A percentile compares a stretch with the other conserved stretches of the same genome.
Evolutionary conservation across 2,113 vertebrate species (phyloP).

Genomic region (Pteronura brasiliensis): DNA sequence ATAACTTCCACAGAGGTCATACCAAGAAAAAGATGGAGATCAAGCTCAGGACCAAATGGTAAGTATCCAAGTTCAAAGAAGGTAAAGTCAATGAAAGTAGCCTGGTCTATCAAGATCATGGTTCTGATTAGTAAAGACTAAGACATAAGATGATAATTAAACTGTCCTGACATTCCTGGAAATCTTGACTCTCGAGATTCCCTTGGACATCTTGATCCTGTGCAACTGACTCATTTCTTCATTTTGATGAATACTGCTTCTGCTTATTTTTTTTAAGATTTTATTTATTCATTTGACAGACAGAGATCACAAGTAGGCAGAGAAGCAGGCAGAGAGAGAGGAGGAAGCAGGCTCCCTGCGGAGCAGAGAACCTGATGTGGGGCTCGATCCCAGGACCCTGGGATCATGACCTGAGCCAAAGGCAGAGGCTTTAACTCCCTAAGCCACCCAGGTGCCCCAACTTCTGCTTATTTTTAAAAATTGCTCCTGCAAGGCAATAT

Average conservation of each 20-base stretch:
- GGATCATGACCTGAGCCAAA: too few relatives aligned
- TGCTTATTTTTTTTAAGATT: neutral
- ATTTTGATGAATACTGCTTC: neutral
- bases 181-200: neutral
- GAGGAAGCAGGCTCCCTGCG: too few relatives aligned
- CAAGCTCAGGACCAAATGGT: neutral
- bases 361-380: too few relatives aligned
- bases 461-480: neutral
- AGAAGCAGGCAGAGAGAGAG: too few relatives aligned
- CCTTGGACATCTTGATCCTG: neutral
- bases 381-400: too few relatives aligned
- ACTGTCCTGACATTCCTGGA: neutral
- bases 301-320: too few relatives aligned
- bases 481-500: neutral
- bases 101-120: neutral
- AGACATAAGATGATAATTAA: neutral
- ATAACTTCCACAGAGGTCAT: neutral
- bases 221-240: neutral
- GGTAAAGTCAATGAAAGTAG: neutral
- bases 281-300: too few relatives aligned
- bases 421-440: too few relatives aligned
- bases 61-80: neutral
- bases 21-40: neutral
- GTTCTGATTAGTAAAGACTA: neutral
- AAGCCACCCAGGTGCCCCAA: too few relatives aligned